Evolutionary conservation across 1,140 invertebrate genomes (phyloP).

Genomic region (Papilio glaucus): DNA sequence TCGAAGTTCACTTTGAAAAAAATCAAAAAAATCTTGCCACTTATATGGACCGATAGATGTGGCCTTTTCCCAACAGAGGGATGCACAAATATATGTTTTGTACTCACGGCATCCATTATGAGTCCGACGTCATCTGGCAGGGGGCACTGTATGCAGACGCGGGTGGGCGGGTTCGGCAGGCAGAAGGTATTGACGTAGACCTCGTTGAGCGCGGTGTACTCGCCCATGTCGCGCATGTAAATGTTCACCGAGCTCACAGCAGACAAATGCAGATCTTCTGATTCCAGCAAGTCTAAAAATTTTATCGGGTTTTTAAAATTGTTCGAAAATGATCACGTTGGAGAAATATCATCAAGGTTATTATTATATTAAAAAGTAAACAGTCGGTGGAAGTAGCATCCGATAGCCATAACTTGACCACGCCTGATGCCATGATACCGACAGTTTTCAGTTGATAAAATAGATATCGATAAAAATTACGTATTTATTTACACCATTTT

Average conservation of each 20-base stretch:
- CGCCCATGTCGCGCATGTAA: constrained; percentile 91
- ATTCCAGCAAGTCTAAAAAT: constrained; percentile 83
- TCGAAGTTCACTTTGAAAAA: too few species aligned
- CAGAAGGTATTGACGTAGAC: constrained; percentile 90
- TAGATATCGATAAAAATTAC: too few species aligned
- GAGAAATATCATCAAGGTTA: constrained; percentile 33
- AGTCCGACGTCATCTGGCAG: constrained; percentile 89
- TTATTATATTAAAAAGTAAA: neutral
- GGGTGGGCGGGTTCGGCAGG: constrained; percentile 93
- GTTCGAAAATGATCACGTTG: neutral
- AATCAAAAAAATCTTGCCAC: too few species aligned
- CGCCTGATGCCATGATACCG: too few species aligned
- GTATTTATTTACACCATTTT: too few species aligned
- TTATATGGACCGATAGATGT: too few species aligned
- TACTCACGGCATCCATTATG: constrained; percentile 88
- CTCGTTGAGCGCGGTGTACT: constrained; percentile 91
- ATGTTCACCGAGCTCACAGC: constrained; percentile 92
- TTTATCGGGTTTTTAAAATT: neutral
- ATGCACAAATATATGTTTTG: too few species aligned
- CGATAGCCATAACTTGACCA: too few species aligned
- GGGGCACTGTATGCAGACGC: constrained; percentile 93
- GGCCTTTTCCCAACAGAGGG: too few species aligned
- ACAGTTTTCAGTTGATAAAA: too few species aligned
- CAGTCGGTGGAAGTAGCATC: too few species aligned
- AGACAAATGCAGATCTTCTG: constrained; percentile 85